phyloP scores from a whole-genome alignment of 2,888 invertebrate genomes.

The Ornithoptera priamus region DNA sequence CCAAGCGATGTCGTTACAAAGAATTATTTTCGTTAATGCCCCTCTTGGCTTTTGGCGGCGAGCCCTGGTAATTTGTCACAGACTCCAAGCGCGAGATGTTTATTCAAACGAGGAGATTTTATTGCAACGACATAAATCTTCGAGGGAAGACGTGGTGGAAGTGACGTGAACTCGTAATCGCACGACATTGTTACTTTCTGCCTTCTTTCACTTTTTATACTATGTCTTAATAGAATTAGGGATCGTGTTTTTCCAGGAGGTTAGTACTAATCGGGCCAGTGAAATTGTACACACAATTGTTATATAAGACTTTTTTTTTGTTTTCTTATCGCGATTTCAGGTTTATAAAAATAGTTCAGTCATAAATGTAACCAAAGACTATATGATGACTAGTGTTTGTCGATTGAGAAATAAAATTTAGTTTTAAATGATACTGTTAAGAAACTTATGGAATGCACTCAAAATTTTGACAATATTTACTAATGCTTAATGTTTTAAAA shows the following conservation, averaged over 20 bases:
- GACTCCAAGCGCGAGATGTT: slow-evolving; percentile 64
- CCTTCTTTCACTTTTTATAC: slow-evolving; percentile 32
- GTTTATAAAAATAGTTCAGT: too few species aligned
- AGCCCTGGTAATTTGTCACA: slow-evolving; percentile 71
- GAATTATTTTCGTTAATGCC: slow-evolving; percentile 71
- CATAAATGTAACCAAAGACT: too few species aligned
- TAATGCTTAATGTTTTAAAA: too few species aligned
- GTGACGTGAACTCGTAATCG: slow-evolving; percentile 63
- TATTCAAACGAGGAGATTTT: slow-evolving; percentile 77
- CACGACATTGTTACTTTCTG: slow-evolving; percentile 55
- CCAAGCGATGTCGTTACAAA: slow-evolving; percentile 63
- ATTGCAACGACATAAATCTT: slow-evolving; percentile 76
- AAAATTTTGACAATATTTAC: too few species aligned
- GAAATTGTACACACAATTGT: neutral
- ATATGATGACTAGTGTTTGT: too few species aligned
- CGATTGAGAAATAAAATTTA: too few species aligned
- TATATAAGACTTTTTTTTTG: too few species aligned
- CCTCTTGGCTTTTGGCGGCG: slow-evolving; percentile 66
- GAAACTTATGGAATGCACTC: too few species aligned
- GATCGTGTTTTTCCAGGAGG: neutral
- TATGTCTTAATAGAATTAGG: neutral
- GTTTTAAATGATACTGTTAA: too few species aligned
- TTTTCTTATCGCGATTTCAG: too few species aligned
- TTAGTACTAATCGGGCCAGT: too few species aligned
- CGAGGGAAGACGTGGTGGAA: slow-evolving; percentile 60